These are phyloP conservation scores for Drosophila bifasciata DNA, from an alignment of 1,140 invertebrate genomes.

Conservation along the genomic window DNA sequence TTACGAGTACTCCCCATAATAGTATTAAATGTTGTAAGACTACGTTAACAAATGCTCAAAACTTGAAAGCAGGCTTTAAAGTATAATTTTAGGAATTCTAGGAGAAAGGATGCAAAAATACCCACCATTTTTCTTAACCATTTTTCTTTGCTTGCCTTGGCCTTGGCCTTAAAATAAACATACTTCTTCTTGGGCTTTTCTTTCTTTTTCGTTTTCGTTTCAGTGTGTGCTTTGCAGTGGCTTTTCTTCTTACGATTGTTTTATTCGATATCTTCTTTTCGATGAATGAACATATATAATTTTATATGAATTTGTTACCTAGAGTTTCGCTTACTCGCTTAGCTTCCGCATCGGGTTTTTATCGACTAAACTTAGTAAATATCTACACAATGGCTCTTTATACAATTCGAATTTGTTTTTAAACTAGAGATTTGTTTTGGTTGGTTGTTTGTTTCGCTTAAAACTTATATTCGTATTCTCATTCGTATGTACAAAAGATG, in stretches of 20 bases:
- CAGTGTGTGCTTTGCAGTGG: conserved; percentile 46
- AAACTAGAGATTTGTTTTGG: conserved; percentile 51
- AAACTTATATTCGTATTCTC: conserved; percentile 77
- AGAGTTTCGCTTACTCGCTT: conserved; percentile 40
- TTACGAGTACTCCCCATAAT: too few relatives aligned
- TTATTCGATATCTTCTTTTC: conserved; percentile 53
- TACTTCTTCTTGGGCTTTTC: conserved; percentile 35
- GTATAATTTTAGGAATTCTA: neutral
- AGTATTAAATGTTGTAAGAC: too few relatives aligned
- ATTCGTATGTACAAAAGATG: conserved; percentile 67
- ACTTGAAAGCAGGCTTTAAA: conserved; percentile 28
- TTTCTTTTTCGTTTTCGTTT: conserved; percentile 16
- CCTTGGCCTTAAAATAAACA: conserved; percentile 33
- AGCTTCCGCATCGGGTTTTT: conserved; percentile 47
- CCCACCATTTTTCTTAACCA: conserved; percentile 60
- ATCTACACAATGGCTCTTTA: conserved; percentile 60
- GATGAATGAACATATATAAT: conserved; percentile 69
- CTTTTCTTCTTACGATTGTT: conserved; percentile 6
- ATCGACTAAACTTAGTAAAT: conserved; percentile 72
- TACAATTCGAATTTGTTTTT: conserved; percentile 72
- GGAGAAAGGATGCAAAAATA: conserved; percentile 8
- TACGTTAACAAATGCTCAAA: too few relatives aligned
- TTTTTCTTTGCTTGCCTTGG: conserved; percentile 21
- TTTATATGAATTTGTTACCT: conserved; percentile 76
- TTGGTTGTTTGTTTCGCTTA: conserved; percentile 46